Conservation (phyloP, 2,113 vertebrate genomes). For the Phaetusa simplex region DNA sequence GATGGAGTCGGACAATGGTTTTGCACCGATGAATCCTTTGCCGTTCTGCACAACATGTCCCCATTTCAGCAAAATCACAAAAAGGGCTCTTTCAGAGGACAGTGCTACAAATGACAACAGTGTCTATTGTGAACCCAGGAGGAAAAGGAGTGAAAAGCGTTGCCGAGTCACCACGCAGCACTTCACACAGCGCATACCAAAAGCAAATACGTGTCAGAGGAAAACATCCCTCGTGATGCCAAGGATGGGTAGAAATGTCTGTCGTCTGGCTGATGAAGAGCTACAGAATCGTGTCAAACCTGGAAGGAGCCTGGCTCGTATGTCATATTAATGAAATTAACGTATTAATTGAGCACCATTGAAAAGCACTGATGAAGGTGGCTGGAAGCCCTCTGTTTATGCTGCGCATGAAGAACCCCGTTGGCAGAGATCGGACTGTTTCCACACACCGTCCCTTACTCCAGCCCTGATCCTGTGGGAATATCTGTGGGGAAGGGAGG, state of each 20-base stretch:
- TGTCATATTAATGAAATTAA: not conserved
- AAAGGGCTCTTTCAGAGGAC: not conserved
- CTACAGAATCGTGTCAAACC: not conserved
- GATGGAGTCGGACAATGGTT: not conserved
- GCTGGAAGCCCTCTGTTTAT: not conserved
- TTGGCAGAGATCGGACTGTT: fast-evolving
- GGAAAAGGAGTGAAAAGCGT: not conserved
- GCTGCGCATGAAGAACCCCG: not conserved
- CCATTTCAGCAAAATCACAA: not conserved
- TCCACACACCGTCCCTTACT: not conserved
- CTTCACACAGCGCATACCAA: not conserved
- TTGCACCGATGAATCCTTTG: not conserved
- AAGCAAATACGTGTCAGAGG: not conserved
- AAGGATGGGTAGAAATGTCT: not conserved
- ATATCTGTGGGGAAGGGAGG: not conserved
- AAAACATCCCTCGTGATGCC: not conserved
- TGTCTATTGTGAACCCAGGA: not conserved
- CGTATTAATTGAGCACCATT: not conserved
- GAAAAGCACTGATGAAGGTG: not conserved
- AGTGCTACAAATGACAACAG: fast-evolving
- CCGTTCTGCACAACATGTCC: fast-evolving
- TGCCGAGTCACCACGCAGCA: fast-evolving
- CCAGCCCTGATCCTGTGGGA: not conserved
- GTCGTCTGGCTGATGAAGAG: not conserved
- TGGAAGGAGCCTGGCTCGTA: not conserved